These are phyloP conservation scores for Esox lucius DNA, from an alignment of 2,797 vertebrate species.

Conservation along the genomic window DNA sequence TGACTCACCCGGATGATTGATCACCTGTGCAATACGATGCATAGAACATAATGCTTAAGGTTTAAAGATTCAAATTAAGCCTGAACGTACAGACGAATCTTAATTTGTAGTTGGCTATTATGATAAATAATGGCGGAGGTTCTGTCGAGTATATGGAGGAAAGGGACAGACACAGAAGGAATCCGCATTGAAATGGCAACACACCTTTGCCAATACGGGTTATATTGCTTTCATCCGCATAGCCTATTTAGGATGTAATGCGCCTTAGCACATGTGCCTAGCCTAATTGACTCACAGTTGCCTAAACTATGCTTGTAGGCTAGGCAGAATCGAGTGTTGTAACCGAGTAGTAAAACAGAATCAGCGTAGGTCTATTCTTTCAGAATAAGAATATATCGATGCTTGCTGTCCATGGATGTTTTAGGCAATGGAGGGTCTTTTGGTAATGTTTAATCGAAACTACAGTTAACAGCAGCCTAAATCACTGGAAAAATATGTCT, in stretches of 20 bases:
- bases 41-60: constrained; percentile 41
- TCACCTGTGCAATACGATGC: constrained; percentile 30
- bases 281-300: not conserved
- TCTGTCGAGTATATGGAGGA: not conserved
- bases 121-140: not conserved
- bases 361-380: not conserved
- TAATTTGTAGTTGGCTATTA: not conserved
- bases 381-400: too few relatives aligned
- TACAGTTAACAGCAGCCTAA: not conserved
- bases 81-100: not conserved
- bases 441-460: not conserved
- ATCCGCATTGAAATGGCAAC: not conserved
- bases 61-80: constrained; percentile 5
- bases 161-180: not conserved
- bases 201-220: not conserved
- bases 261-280: not conserved
- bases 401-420: not conserved
- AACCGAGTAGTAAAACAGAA: not conserved
- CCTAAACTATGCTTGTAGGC: not conserved
- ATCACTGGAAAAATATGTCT: not conserved
- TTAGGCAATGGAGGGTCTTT: not conserved
- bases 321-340: not conserved
- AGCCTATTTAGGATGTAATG: not conserved
- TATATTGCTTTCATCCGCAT: constrained; percentile 1
- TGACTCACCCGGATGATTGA: constrained; percentile 66